Base-by-base conservation (phyloP, 2,797 vertebrate species). In the Acanthurus tractus region DNA sequence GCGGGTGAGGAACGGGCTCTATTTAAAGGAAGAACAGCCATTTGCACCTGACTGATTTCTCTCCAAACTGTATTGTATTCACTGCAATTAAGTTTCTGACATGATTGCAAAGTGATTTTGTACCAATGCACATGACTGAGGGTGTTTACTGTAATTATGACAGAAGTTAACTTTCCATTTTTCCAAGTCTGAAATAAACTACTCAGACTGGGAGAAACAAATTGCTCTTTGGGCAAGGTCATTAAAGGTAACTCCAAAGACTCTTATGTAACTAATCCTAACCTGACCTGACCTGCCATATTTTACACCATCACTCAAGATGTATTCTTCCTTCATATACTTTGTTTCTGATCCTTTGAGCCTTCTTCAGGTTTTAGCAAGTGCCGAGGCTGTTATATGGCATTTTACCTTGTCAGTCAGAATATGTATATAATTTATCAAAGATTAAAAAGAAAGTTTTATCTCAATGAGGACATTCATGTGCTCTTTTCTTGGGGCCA, bases 1-100 rank as follows among this genome's bases (percentile, higher is more conserved):
- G 89, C 40, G 84, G 77, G 88, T 90, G 92, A 88, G 80, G 87
- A 90, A 75, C 8, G 20, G 52, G 77, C 66, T 87, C 88, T 94
- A 94, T 93, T 93, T 93, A 90, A 87, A 89, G 89, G 79, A 84
- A 89, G 66, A 82, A 86, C 58, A 59, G 67, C 48, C 79, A 66
- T 80, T 85, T 82, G 65, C 77, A 81, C 61, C 62, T 79, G 53
- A 69, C 77, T 84, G 52, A 22, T 64, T 75, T 76, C 23, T 63
- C 17, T 76, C 53, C 14, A 15, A 59, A 64, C 25, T 74, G 22
- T 50, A 77, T 38, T 65, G 34, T 64, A 29, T 55, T 50, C 4
- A 22, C 14, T 63, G 70, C 34, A 44, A 38, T 54, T 46, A 61
- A 56, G 25, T 20, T 64, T 74, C 34, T 69, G 67, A 70, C 66